Evolutionary conservation across 1,140 invertebrate genomes (phyloP), one percentile per base, ranked within the genome.

Genomic region (Tetramorium simillimum): DNA sequence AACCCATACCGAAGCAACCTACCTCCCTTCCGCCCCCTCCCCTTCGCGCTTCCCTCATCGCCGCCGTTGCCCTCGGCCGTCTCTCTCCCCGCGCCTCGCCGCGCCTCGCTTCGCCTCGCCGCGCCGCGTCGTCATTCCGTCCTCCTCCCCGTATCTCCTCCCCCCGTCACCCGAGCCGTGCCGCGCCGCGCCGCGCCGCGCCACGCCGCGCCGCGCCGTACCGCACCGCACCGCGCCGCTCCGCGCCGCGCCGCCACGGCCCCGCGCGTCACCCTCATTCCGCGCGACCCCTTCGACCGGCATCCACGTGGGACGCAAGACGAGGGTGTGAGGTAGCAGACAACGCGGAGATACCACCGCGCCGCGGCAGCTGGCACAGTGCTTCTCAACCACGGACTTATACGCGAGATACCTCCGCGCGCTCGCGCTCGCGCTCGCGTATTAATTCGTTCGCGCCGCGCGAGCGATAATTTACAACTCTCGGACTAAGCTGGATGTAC

Each of bases 251-350:
- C 62, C 77, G 62, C 67, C 84, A 78, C 81, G 84, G 69, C 85
- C 82, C 85, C 86, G 82, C 90, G 89, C 92, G 91, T 92, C 92
- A 92, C 93, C 93, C 90, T 93, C 93, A 90, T 92, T 94, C 93
- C 92, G 91, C 92, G 89, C 93, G 93, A 94, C 93, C 94, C 93
- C 94, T 94, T 94, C 94, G 93, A 94, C 92, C 92, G 92, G 91
- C 93, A 92, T 92, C 92, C 92, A 93, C 92, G 93, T 92, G 90
- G 90, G 90, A 93, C 92, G 91, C 87, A 92, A 91, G 92, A 88
- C 93, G 91, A 92, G 93, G 92, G 93, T 93, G 92, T 93, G 93
- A 93, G 93, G 92, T 92, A 92, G 91, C 93, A 94, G 93, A 94
- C 92, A 92, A 93, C 93, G 92, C 92, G 90, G 92, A 93, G 93